Evolutionary conservation across 2,888 invertebrate genomes (phyloP), one percentile per base, ranked within the genome.

Genomic region (Laspeyria flexula): DNA sequence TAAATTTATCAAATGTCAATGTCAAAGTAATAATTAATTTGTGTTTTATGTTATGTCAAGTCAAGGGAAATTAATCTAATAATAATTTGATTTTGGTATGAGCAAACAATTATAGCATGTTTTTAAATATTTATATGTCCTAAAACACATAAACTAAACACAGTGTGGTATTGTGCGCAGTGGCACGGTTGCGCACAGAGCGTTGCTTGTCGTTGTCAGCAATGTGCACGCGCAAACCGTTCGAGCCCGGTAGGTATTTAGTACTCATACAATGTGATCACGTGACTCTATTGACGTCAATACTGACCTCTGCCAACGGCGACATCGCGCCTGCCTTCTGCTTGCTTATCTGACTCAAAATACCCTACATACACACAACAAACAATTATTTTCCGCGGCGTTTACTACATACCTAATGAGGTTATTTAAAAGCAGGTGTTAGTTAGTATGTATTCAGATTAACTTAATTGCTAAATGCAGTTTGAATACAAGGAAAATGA

Each of bases 201-300:
- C 53, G 56, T 44, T 43, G 51, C 51, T 18, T 16, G 63, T 15
- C 43, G 55, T 18, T 16, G 63, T 15, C 43, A 56, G 43, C 40
- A 46, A 46, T 51, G 51, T 58, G 60, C 59, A 52, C 55, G 62
- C 65, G 62, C 63, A 55, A n/a, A 60, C 52, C 63, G 55, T 61
- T 59, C 55, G 48, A 43, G 69, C 70, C 63, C 68, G 63, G 73
- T 79, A 79, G 75, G 75, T 72, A 74, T 62, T 23, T 69, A 73
- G 73, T 63, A 56, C 65, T 73, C 68, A 72, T 73, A 75, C 72
- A 73, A 69, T 73, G 75, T 77, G 81, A 83, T 93, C 94, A 94
- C 94, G 94, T 94, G 94, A 93, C 84, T 75, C 88, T 88, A 94
- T 94, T 95, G 95, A 94, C 95, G 95, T 95, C 95, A 95, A 94